A percentile compares a stretch with the other conserved stretches of the same genome.
Evolutionary conservation across 2,888 invertebrate genomes (phyloP).

Genomic region (Ennomos quercinarius): DNA sequence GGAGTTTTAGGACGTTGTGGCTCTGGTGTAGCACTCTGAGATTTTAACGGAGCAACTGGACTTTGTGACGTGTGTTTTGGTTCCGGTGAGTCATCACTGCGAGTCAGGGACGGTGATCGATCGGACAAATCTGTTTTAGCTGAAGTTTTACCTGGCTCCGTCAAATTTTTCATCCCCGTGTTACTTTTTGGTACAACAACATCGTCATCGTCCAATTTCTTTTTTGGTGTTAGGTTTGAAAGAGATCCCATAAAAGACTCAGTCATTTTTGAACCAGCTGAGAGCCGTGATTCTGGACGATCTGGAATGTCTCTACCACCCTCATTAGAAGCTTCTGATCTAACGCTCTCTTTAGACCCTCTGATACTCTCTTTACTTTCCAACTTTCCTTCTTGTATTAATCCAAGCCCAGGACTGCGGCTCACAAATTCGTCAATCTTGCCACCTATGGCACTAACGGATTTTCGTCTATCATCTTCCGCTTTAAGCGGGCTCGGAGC

Average conservation of each 20-base stretch:
- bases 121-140: conserved; percentile 70
- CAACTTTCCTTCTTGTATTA: conserved; percentile 78
- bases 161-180: conserved; percentile 50
- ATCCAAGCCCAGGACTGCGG: conserved; percentile 72
- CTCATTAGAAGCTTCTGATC: conserved; percentile 68
- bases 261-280: conserved; percentile 79
- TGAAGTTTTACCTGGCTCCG: conserved; percentile 50
- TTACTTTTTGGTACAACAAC: conserved; percentile 75
- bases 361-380: conserved; percentile 76
- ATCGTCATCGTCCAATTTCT: conserved; percentile 76
- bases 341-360: conserved; percentile 74
- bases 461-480: conserved; percentile 82
- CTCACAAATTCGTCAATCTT: conserved; percentile 68
- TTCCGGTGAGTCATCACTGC: conserved; percentile 82
- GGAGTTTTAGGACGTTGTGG: conserved; percentile 73
- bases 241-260: conserved; percentile 79
- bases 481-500: conserved; percentile 73
- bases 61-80: conserved; percentile 64
- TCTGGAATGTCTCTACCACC: conserved; percentile 63
- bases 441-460: conserved; percentile 78
- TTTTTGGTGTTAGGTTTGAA: conserved; percentile 65
- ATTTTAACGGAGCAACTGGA: conserved; percentile 56
- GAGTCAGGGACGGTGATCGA: conserved; percentile 79
- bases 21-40: conserved; percentile 65
- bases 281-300: conserved; percentile 77